Percentiles rank a stretch among this genome's conserved stretches.
These are phyloP conservation scores for Ophioninae sp. DNA, from an alignment of 2,888 invertebrate species.

Conservation along the genomic window DNA sequence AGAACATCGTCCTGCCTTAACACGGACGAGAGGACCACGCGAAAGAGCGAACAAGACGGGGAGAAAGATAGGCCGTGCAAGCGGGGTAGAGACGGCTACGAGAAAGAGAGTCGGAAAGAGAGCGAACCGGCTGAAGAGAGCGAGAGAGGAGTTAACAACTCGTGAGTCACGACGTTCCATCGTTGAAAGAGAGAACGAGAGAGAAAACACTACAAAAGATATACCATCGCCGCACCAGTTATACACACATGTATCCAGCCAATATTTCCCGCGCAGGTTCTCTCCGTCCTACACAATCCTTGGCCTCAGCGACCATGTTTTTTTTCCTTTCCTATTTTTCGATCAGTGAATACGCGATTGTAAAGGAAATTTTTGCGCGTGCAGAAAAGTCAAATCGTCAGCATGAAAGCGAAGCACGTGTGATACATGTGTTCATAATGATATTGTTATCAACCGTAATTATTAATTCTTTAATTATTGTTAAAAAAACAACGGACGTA, in stretches of 20 bases:
- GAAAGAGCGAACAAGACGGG: constrained; percentile 43
- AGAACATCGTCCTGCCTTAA: constrained; percentile 68
- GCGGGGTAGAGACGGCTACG: constrained; percentile 52
- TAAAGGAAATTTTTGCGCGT: no score
- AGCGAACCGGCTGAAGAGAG: constrained; percentile 1
- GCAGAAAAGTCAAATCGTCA: no score
- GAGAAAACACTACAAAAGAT: constrained; percentile 44
- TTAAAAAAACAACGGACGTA: no score
- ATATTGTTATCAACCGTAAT: no score
- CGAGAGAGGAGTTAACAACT: constrained; percentile 54
- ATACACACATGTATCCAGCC: constrained; percentile 1
- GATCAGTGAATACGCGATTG: no score
- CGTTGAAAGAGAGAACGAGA: constrained; percentile 52
- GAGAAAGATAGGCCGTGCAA: constrained; percentile 41
- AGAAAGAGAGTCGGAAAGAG: constrained; percentile 21
- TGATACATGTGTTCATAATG: no score
- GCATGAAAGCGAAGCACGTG: no score
- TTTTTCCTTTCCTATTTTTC: constrained; percentile 1
- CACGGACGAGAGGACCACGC: constrained; percentile 43
- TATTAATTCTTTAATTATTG: no score
- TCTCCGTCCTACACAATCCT: constrained; percentile 50
- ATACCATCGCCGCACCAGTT: constrained; percentile 52
- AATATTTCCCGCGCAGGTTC: constrained; percentile 56
- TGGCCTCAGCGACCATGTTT: constrained; percentile 16
- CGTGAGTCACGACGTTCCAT: constrained; percentile 74